These are phyloP conservation scores for Aphidius gifuensis DNA, from an alignment of 1,140 invertebrate genomes.

Conservation along the genomic window DNA sequence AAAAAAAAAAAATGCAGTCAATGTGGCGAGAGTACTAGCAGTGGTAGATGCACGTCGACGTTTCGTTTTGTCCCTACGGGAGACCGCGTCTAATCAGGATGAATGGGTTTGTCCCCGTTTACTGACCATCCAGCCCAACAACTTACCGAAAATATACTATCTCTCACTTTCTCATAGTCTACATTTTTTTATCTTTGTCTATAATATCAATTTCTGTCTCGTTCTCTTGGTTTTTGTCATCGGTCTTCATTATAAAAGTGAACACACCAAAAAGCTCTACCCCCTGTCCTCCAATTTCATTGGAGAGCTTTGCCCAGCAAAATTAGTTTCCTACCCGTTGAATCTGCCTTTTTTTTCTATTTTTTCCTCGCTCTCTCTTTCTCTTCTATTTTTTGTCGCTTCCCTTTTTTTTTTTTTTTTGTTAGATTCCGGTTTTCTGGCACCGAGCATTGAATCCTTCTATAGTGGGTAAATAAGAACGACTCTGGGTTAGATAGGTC, in stretches of 20 bases:
- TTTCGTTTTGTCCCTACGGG: conserved; percentile 35
- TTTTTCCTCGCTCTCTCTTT: conserved; percentile 3
- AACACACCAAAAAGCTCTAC: conserved; percentile 31
- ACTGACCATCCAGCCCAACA: conserved; percentile 34
- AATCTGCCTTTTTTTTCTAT: conserved; percentile 33
- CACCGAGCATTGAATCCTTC: too few relatives aligned
- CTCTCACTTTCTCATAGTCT: too few relatives aligned
- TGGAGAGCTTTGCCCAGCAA: conserved; percentile 13
- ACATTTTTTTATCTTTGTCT: too few relatives aligned
- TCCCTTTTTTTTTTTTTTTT: neutral
- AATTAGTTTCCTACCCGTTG: conserved; percentile 30
- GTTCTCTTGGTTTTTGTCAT: conserved; percentile 32
- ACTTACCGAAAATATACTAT: conserved; percentile 24
- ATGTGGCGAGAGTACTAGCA: conserved; percentile 28
- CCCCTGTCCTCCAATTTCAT: conserved; percentile 21
- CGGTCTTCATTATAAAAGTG: conserved; percentile 47
- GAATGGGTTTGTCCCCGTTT: conserved; percentile 37
- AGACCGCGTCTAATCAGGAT: conserved; percentile 44
- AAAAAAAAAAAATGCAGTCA: neutral
- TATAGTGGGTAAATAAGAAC: too few relatives aligned
- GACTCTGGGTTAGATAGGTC: too few relatives aligned
- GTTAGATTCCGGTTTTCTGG: neutral
- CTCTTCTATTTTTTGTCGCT: neutral
- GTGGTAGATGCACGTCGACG: neutral
- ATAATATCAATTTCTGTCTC: neutral